A percentile compares a stretch with the other conserved stretches of the same genome.
These are phyloP conservation scores for Ips nitidus DNA, from an alignment of 1,140 invertebrate genomes.

Conservation along the genomic window DNA sequence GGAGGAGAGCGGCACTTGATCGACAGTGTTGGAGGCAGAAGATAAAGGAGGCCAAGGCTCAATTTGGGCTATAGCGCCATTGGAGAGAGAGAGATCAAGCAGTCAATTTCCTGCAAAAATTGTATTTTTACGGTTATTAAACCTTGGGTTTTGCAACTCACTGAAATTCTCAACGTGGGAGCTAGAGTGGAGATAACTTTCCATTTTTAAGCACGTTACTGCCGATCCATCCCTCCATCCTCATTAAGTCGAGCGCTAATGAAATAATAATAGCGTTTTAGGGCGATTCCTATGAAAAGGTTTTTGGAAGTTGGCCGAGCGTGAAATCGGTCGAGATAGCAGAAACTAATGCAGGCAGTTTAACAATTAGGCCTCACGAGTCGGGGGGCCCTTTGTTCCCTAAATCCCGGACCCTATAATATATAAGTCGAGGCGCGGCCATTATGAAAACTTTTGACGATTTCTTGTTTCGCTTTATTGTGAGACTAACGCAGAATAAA, in stretches of 20 bases:
- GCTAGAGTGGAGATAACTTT: background rate
- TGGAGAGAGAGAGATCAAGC: too few relatives aligned
- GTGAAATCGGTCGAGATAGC: conserved; percentile 39
- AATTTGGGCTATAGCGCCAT: too few relatives aligned
- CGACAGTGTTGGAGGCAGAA: too few relatives aligned
- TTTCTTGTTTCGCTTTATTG: conserved; percentile 13
- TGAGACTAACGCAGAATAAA: background rate
- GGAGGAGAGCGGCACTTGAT: too few relatives aligned
- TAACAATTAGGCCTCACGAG: conserved; percentile 34
- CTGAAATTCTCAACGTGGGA: too few relatives aligned
- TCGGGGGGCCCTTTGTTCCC: conserved; percentile 30
- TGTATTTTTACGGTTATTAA: too few relatives aligned
- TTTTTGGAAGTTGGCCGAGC: conserved; percentile 28
- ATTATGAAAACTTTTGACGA: conserved; percentile 27
- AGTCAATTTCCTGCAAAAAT: too few relatives aligned
- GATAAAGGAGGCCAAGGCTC: too few relatives aligned
- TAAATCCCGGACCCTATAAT: conserved; percentile 21
- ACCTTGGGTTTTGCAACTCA: too few relatives aligned
- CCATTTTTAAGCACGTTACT: conserved; percentile 25
- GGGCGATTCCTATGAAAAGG: conserved; percentile 29
- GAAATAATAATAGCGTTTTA: conserved; percentile 35
- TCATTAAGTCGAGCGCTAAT: conserved; percentile 33
- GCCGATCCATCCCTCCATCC: conserved; percentile 5
- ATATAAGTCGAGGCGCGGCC: conserved; percentile 18
- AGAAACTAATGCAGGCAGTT: conserved; percentile 41